phyloP scores from a whole-genome alignment of 1,140 invertebrate species.

The Tetraneura akinire region DNA sequence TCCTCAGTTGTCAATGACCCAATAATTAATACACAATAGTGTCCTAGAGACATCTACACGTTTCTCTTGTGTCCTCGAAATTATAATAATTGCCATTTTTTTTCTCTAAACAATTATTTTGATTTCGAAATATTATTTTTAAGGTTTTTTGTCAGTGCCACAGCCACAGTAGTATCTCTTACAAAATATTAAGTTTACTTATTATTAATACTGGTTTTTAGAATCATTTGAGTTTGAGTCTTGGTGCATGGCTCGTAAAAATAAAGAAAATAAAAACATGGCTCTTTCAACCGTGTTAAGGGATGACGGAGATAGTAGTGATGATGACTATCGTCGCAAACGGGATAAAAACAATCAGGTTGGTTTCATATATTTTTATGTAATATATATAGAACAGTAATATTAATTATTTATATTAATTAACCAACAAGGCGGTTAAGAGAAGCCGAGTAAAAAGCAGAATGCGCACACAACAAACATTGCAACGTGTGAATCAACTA shows the following conservation, averaged over 20 bases:
- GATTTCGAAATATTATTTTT: slow-evolving; percentile 28
- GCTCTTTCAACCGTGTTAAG: slow-evolving; percentile 54
- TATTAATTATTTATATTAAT: background rate
- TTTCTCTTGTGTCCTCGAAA: slow-evolving; percentile 47
- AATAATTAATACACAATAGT: slow-evolving; percentile 47
- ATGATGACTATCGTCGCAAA: slow-evolving; percentile 76
- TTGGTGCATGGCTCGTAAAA: slow-evolving; percentile 60
- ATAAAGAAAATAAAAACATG: slow-evolving; percentile 59
- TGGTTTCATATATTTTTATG: slow-evolving; percentile 52
- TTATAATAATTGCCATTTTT: slow-evolving; percentile 38
- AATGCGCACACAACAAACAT: slow-evolving; percentile 76
- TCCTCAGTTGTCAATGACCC: slow-evolving; percentile 43
- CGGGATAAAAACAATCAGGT: slow-evolving; percentile 84
- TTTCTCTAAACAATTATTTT: slow-evolving; percentile 36
- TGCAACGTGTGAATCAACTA: slow-evolving; percentile 75
- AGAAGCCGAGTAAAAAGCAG: slow-evolving; percentile 86
- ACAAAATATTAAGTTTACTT: background rate
- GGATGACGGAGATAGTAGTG: slow-evolving; percentile 66
- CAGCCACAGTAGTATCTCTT: background rate
- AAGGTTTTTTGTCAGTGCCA: slow-evolving; percentile 8
- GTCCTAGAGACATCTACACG: slow-evolving; percentile 47
- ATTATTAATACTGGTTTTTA: slow-evolving; percentile 19
- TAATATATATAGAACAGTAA: too few relatives aligned
- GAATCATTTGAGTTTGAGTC: slow-evolving; percentile 2
- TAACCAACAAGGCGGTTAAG: slow-evolving; percentile 74